These are phyloP conservation scores for Mormyrops boulengeri DNA, from an alignment of 2,797 vertebrate species.

Conservation along the genomic window DNA sequence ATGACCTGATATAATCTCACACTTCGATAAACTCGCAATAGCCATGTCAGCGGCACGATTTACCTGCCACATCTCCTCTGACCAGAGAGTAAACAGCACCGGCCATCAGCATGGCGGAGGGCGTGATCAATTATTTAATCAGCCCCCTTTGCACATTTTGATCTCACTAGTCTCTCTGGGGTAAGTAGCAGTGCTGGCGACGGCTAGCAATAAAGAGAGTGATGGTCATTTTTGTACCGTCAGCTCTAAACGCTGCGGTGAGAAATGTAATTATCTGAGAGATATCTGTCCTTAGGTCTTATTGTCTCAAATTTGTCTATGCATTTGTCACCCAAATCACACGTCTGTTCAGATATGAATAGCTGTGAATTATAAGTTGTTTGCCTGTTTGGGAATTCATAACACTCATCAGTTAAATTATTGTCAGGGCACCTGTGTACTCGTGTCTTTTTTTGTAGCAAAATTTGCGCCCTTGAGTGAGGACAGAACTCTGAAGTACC, in stretches of 20 bases:
- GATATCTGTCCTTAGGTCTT: background rate
- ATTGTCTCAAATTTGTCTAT: background rate
- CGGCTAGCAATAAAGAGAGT: conserved; percentile 1
- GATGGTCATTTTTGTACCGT: conserved; percentile 12
- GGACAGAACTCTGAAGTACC: background rate
- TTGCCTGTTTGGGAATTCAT: background rate
- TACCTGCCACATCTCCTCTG: background rate
- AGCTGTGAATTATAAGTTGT: background rate
- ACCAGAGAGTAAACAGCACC: conserved; percentile 22
- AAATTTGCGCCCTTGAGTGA: background rate
- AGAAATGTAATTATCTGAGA: background rate
- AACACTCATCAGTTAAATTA: background rate
- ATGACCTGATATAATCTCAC: background rate
- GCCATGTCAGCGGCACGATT: background rate
- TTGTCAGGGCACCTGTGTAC: background rate
- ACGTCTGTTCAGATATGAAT: background rate
- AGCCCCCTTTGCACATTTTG: conserved; percentile 25
- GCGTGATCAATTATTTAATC: conserved; percentile 26
- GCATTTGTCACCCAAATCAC: background rate
- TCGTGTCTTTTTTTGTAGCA: background rate
- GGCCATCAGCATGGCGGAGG: background rate
- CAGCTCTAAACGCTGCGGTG: background rate
- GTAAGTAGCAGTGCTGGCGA: conserved; percentile 21
- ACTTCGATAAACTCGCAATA: background rate
- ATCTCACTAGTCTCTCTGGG: conserved; percentile 21